Percentiles rank a stretch among this genome's conserved stretches.
Evolutionary conservation across 2,797 vertebrate species (phyloP).

Genomic region (Xenopus petersii): DNA sequence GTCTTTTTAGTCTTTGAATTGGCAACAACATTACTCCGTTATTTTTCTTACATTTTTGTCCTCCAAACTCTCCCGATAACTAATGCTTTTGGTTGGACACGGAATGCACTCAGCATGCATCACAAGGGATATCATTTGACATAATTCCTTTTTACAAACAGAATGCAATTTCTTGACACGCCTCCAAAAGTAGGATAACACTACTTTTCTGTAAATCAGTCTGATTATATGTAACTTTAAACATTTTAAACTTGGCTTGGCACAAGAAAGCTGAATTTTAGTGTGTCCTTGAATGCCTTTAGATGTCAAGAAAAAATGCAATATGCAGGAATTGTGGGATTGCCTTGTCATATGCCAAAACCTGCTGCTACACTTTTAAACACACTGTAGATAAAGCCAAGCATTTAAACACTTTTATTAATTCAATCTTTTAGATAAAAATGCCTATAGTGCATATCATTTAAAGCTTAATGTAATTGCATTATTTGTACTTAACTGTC

Average conservation of each 20-base stretch:
- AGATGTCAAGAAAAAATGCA: conserved; percentile 47
- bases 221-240: conserved; percentile 45
- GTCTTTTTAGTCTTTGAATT: conserved; percentile 8
- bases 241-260: conserved; percentile 52
- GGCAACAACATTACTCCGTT: conserved; percentile 6
- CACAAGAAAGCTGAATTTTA: conserved; percentile 49
- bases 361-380: conserved; percentile 38
- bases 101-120: conserved; percentile 19
- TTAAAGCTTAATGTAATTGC: too few species aligned
- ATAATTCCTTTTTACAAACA: conserved; percentile 24
- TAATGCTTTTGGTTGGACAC: conserved; percentile 5
- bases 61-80: conserved; percentile 28
- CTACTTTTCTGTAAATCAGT: conserved; percentile 42
- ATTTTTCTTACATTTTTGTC: conserved; percentile 18
- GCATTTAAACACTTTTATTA: not conserved
- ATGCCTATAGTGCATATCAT: too few species aligned
- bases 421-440: too few species aligned
- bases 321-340: conserved; percentile 31
- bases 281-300: conserved; percentile 47
- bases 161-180: conserved; percentile 29
- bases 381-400: not conserved
- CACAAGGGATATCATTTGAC: conserved; percentile 34
- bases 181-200: conserved; percentile 37
- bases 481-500: too few species aligned
- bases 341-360: conserved; percentile 40